Evolutionary conservation across 2,113 vertebrate genomes (phyloP), one percentile per base, ranked within the genome.

Genomic region (Gavialis gangeticus): DNA sequence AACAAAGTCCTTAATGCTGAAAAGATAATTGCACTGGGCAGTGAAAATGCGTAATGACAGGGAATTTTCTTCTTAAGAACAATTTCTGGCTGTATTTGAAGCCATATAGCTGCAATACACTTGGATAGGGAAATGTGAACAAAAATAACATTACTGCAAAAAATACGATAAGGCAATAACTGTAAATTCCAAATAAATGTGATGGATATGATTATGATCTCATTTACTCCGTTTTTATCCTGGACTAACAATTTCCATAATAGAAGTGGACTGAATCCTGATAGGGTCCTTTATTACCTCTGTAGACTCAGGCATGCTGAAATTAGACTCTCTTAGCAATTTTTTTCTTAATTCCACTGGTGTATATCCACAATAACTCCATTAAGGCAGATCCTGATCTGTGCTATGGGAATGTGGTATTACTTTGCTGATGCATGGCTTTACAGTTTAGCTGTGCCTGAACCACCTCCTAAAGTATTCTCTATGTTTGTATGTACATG

Each of bases 391-490:
- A 12, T 67, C 37, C 57, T 80, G 63, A 14, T 5, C 2, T 27
- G 2, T 28, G n/a, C 4, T 66, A 6, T 54, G 16, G 62, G 54
- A 27, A 4, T 1, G 56, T 46, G 54, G 60, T 24, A 25, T 46
- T 14, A 11, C 21, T 60, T 80, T 66, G 11, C 25, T 77, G 17
- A 25, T 0, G 0, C 1, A 76, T 13, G 60, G 0, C 17, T 62
- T 13, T 19, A 57, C 28, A 25, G 12, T 59, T 46, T 77, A 85
- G 54, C 13, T 46, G 46, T 86, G 3, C 46, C 46, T 46, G 46
- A 69, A 69, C 66, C 30, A 69, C 4, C 12, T 69, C 66, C n/a
- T 4, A 60, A 60, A 59, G 19, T 1, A 13, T 84, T 54, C 81
- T 9, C 46, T 10, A 12, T 15, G 3, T 15, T 6, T 46, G 8